Percentiles rank a stretch among this genome's conserved stretches.
These are phyloP conservation scores for Camponotus floridanus DNA, from an alignment of 1,140 invertebrate genomes.

Conservation along the genomic window DNA sequence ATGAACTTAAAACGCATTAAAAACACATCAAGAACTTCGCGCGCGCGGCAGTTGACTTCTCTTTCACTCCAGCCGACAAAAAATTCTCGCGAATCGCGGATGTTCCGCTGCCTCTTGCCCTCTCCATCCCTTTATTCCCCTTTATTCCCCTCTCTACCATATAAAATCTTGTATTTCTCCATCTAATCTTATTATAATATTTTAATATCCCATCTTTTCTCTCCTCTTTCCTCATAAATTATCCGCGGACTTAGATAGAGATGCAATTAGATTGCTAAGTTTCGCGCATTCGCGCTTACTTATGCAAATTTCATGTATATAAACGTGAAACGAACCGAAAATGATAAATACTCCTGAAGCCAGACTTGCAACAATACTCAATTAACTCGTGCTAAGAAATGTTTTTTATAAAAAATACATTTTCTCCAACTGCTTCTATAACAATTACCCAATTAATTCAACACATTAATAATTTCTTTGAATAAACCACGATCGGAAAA, in stretches of 20 bases:
- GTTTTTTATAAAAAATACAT: too few relatives aligned
- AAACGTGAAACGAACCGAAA: background rate
- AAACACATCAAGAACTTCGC: background rate
- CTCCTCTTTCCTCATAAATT: background rate
- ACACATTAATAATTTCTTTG: too few relatives aligned
- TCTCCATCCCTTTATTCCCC: background rate
- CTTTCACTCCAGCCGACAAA: conserved; percentile 55
- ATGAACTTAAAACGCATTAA: background rate
- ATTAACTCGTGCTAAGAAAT: too few relatives aligned
- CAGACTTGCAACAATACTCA: too few relatives aligned
- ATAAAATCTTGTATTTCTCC: background rate
- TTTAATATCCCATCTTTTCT: background rate
- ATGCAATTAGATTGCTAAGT: background rate
- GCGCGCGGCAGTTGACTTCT: background rate
- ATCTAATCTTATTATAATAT: background rate
- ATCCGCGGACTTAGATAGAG: background rate
- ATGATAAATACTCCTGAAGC: background rate
- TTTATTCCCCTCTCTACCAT: background rate
- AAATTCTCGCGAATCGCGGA: conserved; percentile 24
- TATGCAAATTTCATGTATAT: background rate
- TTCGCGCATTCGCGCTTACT: background rate
- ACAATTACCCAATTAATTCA: too few relatives aligned
- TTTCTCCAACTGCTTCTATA: too few relatives aligned
- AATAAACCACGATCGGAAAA: too few relatives aligned
- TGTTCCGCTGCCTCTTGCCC: background rate